Base-by-base conservation (phyloP, 2,888 invertebrate genomes). In the Coenonympha glycerion region DNA sequence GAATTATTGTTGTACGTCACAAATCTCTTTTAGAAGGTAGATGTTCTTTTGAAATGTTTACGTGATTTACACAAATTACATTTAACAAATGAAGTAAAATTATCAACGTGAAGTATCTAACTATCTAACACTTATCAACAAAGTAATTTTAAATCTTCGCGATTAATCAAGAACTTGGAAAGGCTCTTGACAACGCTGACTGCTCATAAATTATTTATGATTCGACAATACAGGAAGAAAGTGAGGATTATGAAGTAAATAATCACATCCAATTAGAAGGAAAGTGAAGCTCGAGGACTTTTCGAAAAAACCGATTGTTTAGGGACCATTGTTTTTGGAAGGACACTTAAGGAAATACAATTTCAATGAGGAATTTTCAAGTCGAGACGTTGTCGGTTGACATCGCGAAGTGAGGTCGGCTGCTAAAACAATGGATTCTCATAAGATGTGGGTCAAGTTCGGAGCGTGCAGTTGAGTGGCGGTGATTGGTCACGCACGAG, bases 371-470 rank as follows among this genome's bases (percentile, higher is more conserved):
- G 52, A 37, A 36, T 55, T 55, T 55, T 49, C 36, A 45, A 55
- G 49, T 47, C 37, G 49, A 39, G 58, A 71, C 74, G 71, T 76
- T 79, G n/a, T n/a, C n/a, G 75, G 72, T 73, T 69, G 73, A 71
- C 71, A 73, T 57, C 53, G 61, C 58, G 22, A 68, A 71, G 68
- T 70, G 81, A 82, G 83, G 83, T 62, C 75, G 24, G 64, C 46
- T 53, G 45, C 58, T 55, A 71, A 82, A 73, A 86, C 85, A 86
- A 85, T 85, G 67, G 78, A 65, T 68, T 75, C 73, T 71, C 62
- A 60, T 61, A 68, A 69, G 69, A 81, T 78, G 83, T 85, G 65
- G 83, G 86, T 84, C 85, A 86, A 86, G 85, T 84, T 82, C 73
- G 70, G 49, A 54, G 64, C 62, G 71, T 71, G 68, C 72, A 67